Evolutionary conservation across 2,113 vertebrate genomes (phyloP).

Genomic region (Donacobius atricapilla): DNA sequence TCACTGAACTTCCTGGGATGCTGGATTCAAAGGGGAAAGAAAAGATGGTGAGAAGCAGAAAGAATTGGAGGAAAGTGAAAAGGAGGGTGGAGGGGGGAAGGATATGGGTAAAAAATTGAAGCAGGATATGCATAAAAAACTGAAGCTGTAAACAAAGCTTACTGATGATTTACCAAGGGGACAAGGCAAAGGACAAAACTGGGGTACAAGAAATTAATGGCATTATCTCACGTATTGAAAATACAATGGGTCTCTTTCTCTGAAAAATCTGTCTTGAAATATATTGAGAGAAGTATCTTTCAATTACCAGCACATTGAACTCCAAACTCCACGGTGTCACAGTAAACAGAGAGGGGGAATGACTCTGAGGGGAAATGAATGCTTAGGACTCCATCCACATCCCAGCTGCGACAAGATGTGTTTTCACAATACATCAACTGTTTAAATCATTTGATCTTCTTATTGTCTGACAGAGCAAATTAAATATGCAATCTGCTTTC

Average conservation of each 20-base stretch:
- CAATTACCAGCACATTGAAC: not conserved
- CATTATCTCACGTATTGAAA: not conserved
- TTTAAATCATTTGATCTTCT: slow-evolving; percentile 38
- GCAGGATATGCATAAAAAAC: not conserved
- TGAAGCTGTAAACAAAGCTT: not conserved
- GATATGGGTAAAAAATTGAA: not conserved
- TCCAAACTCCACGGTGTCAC: not conserved
- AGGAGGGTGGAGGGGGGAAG: not conserved
- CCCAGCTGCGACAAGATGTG: slow-evolving; percentile 14
- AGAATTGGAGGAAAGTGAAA: not conserved
- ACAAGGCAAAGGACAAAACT: not conserved
- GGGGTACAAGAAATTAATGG: not conserved
- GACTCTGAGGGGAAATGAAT: not conserved
- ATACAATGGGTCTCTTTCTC: not conserved
- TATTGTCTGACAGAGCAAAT: slow-evolving; percentile 17
- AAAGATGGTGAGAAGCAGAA: not conserved
- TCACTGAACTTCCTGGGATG: slow-evolving; percentile 5
- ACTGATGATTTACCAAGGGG: not conserved
- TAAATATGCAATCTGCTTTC: slow-evolving; percentile 26
- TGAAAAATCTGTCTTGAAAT: not conserved
- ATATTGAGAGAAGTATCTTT: not conserved
- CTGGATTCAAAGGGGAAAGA: not conserved
- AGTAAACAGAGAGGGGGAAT: not conserved
- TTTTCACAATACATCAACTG: slow-evolving; percentile 25
- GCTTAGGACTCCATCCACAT: not conserved